Evolutionary conservation across 2,888 invertebrate genomes (phyloP).

Genomic region (Lepidocyrtoides sp.): DNA sequence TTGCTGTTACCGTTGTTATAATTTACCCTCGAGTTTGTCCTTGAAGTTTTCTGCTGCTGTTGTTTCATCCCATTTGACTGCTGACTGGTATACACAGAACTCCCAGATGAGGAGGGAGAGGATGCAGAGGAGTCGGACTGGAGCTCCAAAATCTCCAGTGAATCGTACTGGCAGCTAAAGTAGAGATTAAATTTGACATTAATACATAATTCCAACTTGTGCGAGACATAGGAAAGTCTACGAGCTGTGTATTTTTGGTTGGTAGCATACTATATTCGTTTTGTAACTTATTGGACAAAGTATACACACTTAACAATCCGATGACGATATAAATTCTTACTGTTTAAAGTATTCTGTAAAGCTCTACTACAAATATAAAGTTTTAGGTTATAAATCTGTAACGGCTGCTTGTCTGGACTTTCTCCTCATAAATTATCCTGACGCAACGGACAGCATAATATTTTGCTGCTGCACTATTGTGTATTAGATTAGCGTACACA

Average conservation of each 20-base stretch:
- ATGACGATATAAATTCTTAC: neutral
- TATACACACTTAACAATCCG: neutral
- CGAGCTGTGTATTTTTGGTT: neutral
- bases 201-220: constrained; percentile 25
- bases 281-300: too few relatives aligned
- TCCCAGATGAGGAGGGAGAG: constrained; percentile 71
- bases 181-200: constrained; percentile 58
- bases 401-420: neutral
- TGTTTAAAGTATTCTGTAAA: neutral
- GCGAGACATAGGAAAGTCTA: too few relatives aligned
- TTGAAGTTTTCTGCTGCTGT: constrained; percentile 83
- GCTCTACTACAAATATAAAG: too few relatives aligned
- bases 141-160: constrained; percentile 90
- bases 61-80: constrained; percentile 65
- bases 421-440: constrained; percentile 37
- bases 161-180: constrained; percentile 93
- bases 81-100: constrained; percentile 70
- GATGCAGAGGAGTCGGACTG: constrained; percentile 82
- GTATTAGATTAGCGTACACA: neutral
- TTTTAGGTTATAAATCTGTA: too few relatives aligned
- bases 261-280: neutral
- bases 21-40: constrained; percentile 21
- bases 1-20: constrained; percentile 11
- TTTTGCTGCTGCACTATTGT: neutral
- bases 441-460: constrained; percentile 2